Percentiles rank a stretch among this genome's conserved stretches.
Conservation (phyloP, 2,797 vertebrate genomes). For the Austrolebias charrua region DNA sequence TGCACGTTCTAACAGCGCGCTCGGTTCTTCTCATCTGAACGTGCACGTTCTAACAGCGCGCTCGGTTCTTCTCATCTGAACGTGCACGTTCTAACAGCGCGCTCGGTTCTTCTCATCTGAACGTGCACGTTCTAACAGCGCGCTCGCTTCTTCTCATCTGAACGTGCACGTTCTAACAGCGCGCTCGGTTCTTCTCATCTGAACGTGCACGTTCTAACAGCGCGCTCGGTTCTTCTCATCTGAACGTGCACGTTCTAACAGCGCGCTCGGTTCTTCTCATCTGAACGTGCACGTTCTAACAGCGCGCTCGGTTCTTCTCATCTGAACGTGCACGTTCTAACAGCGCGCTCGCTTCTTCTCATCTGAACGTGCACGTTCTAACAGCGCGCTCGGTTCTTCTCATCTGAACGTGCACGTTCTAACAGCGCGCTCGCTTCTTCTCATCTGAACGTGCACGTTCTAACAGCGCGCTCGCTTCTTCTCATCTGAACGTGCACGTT, state of each 20-base stretch:
- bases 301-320: too few species aligned
- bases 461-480: too few species aligned
- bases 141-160: not conserved
- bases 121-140: not conserved
- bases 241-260: not conserved
- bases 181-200: not conserved
- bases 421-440: too few species aligned
- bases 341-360: too few species aligned
- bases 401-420: not conserved
- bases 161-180: not conserved
- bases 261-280: too few species aligned
- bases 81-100: not conserved
- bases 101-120: not conserved
- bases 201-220: slow-evolving; percentile 1
- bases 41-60: not conserved
- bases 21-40: not conserved
- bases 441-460: not conserved
- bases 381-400: too few species aligned
- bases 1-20: not conserved
- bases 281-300: slow-evolving; percentile 2
- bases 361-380: slow-evolving; percentile 1
- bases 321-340: not conserved
- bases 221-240: not conserved
- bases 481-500: not conserved
- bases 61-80: not conserved